These are phyloP conservation scores for Eudyptes chrysolophus DNA, from an alignment of 2,113 vertebrate genomes.

Conservation along the genomic window DNA sequence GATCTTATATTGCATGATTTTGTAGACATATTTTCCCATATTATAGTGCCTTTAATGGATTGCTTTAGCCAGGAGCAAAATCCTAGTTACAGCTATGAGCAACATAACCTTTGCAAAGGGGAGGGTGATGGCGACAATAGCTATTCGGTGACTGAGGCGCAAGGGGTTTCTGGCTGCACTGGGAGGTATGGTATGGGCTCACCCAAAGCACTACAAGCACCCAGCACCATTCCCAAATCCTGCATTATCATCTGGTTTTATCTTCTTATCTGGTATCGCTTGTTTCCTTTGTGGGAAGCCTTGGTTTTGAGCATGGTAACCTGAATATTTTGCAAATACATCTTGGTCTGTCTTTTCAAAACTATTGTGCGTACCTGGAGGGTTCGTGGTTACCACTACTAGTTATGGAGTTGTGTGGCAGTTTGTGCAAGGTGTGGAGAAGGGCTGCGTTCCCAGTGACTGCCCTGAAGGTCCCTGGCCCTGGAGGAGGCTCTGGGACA, in stretches of 20 bases:
- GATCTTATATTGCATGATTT: not conserved
- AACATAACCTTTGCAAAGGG: not conserved
- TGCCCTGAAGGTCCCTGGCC: not conserved
- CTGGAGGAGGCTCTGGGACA: not conserved
- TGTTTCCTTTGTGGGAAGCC: not conserved
- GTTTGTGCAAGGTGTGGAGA: not conserved
- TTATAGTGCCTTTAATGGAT: not conserved
- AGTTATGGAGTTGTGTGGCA: not conserved
- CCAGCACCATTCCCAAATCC: not conserved
- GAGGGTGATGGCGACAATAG: accelerated
- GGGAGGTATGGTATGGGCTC: not conserved
- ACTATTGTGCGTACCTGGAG: not conserved
- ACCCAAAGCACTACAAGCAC: not conserved
- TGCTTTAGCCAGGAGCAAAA: not conserved
- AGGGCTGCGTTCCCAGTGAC: not conserved
- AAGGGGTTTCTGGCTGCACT: not conserved
- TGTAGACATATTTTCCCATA: not conserved
- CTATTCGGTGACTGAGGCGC: not conserved
- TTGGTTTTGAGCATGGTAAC: not conserved
- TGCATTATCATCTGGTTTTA: not conserved
- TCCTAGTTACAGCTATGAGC: not conserved
- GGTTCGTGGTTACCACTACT: not conserved
- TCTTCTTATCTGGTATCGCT: not conserved
- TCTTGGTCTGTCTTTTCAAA: not conserved
- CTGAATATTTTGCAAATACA: not conserved